These are phyloP conservation scores for Conger conger DNA, from an alignment of 2,113 vertebrate species.

Conservation along the genomic window DNA sequence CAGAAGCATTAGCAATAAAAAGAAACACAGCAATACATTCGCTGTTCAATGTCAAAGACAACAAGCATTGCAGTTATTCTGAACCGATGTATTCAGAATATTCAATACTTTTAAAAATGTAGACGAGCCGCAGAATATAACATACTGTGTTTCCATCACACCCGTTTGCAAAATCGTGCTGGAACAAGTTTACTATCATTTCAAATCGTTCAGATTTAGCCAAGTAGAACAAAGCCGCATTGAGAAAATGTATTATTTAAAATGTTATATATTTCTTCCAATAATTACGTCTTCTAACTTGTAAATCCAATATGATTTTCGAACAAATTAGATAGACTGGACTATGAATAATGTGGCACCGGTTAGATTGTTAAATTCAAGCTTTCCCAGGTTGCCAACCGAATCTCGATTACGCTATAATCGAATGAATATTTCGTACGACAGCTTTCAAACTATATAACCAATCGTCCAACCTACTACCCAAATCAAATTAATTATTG, in stretches of 20 bases:
- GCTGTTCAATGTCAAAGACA: neutral
- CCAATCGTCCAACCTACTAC: neutral
- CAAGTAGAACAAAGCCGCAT: neutral
- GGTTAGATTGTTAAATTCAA: too few species aligned
- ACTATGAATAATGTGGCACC: too few species aligned
- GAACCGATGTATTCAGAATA: neutral
- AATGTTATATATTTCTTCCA: too few species aligned
- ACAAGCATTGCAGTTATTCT: neutral
- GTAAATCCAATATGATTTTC: neutral
- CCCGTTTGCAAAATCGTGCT: neutral
- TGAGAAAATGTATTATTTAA: neutral
- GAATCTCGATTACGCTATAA: too few species aligned
- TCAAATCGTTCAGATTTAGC: neutral
- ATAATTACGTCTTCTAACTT: neutral
- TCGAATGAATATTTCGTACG: too few species aligned
- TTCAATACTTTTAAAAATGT: neutral
- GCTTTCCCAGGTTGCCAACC: too few species aligned
- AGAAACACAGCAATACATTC: too few species aligned
- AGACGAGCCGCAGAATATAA: neutral
- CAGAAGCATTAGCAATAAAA: too few species aligned
- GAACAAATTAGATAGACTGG: neutral
- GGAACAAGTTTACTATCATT: neutral
- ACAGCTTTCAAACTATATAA: neutral
- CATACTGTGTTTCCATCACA: neutral
- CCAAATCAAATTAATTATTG: neutral